Conservation (phyloP, 2,113 vertebrate species). For the Cyanocitta stelleri region DNA sequence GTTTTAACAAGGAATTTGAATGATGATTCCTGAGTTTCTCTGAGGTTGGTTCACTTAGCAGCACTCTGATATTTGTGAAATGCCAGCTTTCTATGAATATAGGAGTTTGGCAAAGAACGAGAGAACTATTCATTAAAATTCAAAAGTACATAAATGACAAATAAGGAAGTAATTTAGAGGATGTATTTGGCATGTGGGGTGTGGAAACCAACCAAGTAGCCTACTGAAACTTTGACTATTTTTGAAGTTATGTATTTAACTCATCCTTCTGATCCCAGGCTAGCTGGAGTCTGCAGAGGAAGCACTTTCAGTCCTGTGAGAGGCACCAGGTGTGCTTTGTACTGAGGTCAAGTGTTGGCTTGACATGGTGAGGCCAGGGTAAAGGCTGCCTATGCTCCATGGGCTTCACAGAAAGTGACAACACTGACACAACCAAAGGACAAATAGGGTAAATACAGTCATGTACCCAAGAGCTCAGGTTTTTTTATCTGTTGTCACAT, state of each 20-base stretch:
- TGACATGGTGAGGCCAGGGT: not conserved
- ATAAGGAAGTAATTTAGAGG: slow-evolving; percentile 69
- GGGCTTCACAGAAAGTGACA: not conserved
- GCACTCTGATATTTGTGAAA: slow-evolving; percentile 69
- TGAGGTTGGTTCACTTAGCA: slow-evolving; percentile 61
- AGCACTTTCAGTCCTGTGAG: not conserved
- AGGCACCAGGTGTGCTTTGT: not conserved
- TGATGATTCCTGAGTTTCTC: slow-evolving; percentile 59
- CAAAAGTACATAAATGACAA: slow-evolving; percentile 71
- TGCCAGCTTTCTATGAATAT: slow-evolving; percentile 73
- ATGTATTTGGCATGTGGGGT: slow-evolving; percentile 62
- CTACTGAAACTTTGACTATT: slow-evolving; percentile 60
- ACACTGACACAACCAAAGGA: not conserved
- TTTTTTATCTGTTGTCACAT: not conserved
- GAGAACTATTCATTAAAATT: slow-evolving; percentile 70
- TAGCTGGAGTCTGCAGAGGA: not conserved
- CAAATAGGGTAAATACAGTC: not conserved
- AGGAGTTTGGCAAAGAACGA: slow-evolving; percentile 64
- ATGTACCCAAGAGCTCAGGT: not conserved
- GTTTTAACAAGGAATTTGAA: slow-evolving; percentile 48
- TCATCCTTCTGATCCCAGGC: slow-evolving; percentile 35
- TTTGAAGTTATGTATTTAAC: slow-evolving; percentile 51
- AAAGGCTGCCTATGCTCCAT: not conserved
- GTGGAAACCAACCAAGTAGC: slow-evolving; percentile 61
- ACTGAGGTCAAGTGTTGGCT: not conserved